phyloP scores from a whole-genome alignment of 2,888 invertebrate genomes.

The Cryptocephalus moraei region DNA sequence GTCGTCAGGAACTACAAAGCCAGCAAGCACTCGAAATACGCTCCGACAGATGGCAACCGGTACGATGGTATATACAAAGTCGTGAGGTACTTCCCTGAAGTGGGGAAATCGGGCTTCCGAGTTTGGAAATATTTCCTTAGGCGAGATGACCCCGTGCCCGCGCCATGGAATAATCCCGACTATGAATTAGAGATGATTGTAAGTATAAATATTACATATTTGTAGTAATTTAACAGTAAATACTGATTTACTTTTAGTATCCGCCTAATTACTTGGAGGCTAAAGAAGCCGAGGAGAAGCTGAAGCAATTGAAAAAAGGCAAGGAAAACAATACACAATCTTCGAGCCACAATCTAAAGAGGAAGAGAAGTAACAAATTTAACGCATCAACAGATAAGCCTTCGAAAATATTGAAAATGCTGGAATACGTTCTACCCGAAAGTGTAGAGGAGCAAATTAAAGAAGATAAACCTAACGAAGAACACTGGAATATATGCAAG shows the following conservation, averaged over 20 bases:
- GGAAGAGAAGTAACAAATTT: conserved; percentile 26
- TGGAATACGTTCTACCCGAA: conserved; percentile 26
- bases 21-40: conserved; percentile 64
- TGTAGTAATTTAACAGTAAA: not conserved
- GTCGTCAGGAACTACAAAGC: conserved; percentile 70
- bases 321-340: conserved; percentile 22
- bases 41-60: conserved; percentile 64
- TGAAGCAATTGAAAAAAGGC: conserved; percentile 28
- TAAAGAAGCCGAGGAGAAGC: conserved; percentile 35
- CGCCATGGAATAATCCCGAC: conserved; percentile 69
- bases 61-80: conserved; percentile 85
- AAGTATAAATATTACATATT: conserved; percentile 7
- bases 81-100: conserved; percentile 70
- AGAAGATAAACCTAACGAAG: conserved; percentile 51
- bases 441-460: conserved; percentile 38
- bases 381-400: conserved; percentile 7
- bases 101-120: conserved; percentile 63
- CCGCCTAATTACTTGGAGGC: conserved; percentile 64
- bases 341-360: conserved; percentile 18
- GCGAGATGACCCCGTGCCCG: conserved; percentile 66
- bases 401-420: conserved; percentile 34
- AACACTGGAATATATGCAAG: conserved; percentile 59
- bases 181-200: conserved; percentile 44
- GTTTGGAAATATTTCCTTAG: conserved; percentile 72
- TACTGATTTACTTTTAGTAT: conserved; percentile 35